Evolutionary conservation across 2,113 vertebrate species (phyloP), one percentile per base, ranked within the genome.

Genomic region (Ictidomys tridecemlineatus): DNA sequence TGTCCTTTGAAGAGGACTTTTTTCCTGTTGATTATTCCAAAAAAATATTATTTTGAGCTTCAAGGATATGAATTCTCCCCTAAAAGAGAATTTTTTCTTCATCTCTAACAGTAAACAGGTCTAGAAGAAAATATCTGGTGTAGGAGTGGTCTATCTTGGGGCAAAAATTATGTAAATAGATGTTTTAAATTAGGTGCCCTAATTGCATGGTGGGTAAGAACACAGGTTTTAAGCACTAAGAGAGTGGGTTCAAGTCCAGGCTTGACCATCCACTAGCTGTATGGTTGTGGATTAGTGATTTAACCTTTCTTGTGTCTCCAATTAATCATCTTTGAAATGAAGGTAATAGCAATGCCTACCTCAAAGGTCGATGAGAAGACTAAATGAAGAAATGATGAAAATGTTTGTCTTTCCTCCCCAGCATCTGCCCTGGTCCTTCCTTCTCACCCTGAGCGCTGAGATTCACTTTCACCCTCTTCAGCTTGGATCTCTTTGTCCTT

Each of bases 81-180:
- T 96, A 70, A 96, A 83, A 82, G 34, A 95, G 67, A 85, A 53
- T 76, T 93, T 51, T 85, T 80, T 94, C 63, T 70, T 69, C 8
- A 61, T 95, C 65, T 96, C 24, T 72, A 85, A 85, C 56, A 80
- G 51, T 32, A 85, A 92, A 22, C 14, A 42, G 28, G 1, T 93
- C 92, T 79, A 94, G 32, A 30, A 85, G 56, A 94, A 96, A 95
- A 48, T 69, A 58, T 39, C 78, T 83, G 39, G 30, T 72, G 8
- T 16, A 7, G 18, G 26, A 5, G 8, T 70, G n/a, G 14, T 32
- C 5, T 61, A 39, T 16, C 2, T n/a, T 80, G 9, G 32, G 74
- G 10, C 34, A 74, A 90, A 93, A 91, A 30, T 69, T 51, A 37
- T 11, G 13, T 34, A n/a, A 88, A 45, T 30, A 89, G 51, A 80